These are phyloP conservation scores for Tryphoninae sp. DNA, from an alignment of 2,888 invertebrate species.

Conservation along the genomic window DNA sequence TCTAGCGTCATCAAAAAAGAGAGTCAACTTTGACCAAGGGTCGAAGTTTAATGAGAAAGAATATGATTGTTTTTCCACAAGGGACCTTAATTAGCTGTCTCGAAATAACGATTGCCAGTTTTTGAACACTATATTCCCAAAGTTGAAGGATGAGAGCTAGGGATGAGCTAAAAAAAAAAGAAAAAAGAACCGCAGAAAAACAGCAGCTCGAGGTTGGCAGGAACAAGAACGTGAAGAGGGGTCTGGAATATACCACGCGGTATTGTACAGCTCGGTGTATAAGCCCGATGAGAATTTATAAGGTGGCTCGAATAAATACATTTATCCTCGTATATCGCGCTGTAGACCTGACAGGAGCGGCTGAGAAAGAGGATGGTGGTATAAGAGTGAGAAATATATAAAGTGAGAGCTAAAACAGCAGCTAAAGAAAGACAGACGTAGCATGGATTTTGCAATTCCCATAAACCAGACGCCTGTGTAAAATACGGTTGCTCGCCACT, in stretches of 20 bases:
- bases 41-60: constrained; percentile 8
- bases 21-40: background rate
- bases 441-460: constrained; percentile 66
- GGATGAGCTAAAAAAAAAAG: background rate
- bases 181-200: constrained; percentile 2
- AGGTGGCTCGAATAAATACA: constrained; percentile 63
- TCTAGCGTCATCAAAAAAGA: background rate
- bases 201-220: constrained; percentile 11
- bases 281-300: constrained; percentile 67
- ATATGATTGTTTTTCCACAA: background rate
- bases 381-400: background rate
- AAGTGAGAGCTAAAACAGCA: background rate
- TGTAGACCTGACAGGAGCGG: constrained; percentile 42
- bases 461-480: constrained; percentile 61
- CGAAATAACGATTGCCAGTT: background rate
- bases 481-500: constrained; percentile 56
- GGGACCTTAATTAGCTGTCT: background rate
- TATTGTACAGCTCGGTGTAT: constrained; percentile 52
- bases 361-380: constrained; percentile 48
- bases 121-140: background rate
- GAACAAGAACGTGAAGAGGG: constrained; percentile 25
- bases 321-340: constrained; percentile 57
- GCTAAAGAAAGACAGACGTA: constrained; percentile 24
- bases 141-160: constrained; percentile 1
- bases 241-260: constrained; percentile 35